Evolutionary conservation across 2,113 vertebrate species (phyloP).

Genomic region (Polypterus bichir): DNA sequence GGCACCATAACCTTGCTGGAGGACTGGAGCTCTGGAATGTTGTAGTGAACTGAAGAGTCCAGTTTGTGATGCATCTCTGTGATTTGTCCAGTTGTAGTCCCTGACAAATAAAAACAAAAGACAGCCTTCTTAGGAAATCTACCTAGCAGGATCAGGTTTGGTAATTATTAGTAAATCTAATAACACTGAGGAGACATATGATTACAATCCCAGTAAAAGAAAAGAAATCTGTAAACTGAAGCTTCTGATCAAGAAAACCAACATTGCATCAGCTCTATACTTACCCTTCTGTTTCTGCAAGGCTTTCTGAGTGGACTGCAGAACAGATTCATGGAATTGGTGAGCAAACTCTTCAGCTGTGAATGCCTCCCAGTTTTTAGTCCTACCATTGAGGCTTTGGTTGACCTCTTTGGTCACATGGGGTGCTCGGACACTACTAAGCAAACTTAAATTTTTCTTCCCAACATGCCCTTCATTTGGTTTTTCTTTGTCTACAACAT

Average conservation of each 20-base stretch:
- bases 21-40: constrained; percentile 89
- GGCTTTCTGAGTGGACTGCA: constrained; percentile 95
- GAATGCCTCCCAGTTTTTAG: constrained; percentile 88
- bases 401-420: constrained; percentile 65
- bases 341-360: constrained; percentile 92
- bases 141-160: neutral
- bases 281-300: constrained; percentile 95
- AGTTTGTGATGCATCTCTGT: constrained; percentile 76
- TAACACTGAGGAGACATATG: neutral
- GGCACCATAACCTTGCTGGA: constrained; percentile 29
- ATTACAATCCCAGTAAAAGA: neutral
- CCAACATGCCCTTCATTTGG: constrained; percentile 45
- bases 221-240: neutral
- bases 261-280: neutral
- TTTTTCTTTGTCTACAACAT: constrained; percentile 54
- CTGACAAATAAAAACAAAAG: constrained; percentile 31
- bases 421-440: constrained; percentile 67
- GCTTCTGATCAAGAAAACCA: too few relatives aligned
- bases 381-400: constrained; percentile 75
- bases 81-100: constrained; percentile 39
- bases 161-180: neutral
- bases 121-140: neutral
- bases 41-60: constrained; percentile 85
- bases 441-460: constrained; percentile 73
- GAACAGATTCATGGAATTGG: constrained; percentile 93